Conservation (phyloP, 2,113 vertebrate species). For the Protobothrops flavoviridis region DNA sequence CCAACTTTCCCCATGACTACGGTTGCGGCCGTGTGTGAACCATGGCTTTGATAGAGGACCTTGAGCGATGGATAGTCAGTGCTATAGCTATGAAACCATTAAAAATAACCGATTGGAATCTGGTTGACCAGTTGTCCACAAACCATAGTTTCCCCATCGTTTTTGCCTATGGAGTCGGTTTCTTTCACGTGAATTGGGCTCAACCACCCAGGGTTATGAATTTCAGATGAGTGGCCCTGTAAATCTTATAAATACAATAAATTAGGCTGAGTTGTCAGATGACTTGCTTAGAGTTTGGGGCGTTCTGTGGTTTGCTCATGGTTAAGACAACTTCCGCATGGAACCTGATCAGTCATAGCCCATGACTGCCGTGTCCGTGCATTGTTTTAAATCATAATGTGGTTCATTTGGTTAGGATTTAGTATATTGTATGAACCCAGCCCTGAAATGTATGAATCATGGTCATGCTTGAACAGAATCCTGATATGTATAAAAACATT, state of each 20-base stretch:
- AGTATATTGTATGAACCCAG: background rate
- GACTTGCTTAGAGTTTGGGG: background rate
- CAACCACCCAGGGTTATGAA: background rate
- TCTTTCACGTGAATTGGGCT: background rate
- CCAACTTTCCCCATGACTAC: background rate
- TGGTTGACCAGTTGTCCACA: background rate
- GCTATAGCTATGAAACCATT: background rate
- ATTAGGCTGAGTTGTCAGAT: background rate
- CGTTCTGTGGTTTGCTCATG: background rate
- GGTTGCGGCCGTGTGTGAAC: background rate
- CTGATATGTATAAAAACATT: background rate
- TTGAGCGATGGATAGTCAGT: background rate
- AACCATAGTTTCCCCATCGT: background rate
- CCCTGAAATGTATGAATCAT: background rate
- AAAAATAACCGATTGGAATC: background rate
- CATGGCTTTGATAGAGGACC: background rate
- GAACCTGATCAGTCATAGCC: background rate
- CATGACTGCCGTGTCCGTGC: background rate
- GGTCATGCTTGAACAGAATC: background rate
- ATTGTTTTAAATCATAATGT: background rate
- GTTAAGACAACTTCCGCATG: background rate
- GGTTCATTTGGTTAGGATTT: background rate
- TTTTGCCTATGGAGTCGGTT: background rate
- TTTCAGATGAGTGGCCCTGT: background rate
- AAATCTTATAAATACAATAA: background rate